Percentiles rank a stretch among this genome's conserved stretches.
These are phyloP conservation scores for Nerophis ophidion DNA, from an alignment of 2,113 vertebrate species.

Conservation along the genomic window DNA sequence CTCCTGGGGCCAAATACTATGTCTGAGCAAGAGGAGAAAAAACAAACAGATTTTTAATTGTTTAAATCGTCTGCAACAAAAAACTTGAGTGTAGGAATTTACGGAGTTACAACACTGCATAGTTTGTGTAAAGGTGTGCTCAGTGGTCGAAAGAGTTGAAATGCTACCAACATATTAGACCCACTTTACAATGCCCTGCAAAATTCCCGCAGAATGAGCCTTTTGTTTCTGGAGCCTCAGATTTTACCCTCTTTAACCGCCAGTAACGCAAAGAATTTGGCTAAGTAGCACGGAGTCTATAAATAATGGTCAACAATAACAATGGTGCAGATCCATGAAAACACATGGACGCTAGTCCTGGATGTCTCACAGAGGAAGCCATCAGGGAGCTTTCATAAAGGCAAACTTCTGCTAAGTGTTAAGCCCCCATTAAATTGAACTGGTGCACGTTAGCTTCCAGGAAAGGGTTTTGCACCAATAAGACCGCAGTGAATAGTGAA, in stretches of 20 bases:
- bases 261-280: conserved; percentile 59
- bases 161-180: conserved; percentile 38
- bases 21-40: no score
- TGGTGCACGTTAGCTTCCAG: conserved; percentile 52
- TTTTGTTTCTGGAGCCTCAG: conserved; percentile 45
- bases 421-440: conserved; percentile 56
- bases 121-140: background rate
- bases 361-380: conserved; percentile 28
- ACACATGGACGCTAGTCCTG: conserved; percentile 33
- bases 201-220: conserved; percentile 50
- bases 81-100: background rate
- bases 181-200: conserved; percentile 37
- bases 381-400: conserved; percentile 40
- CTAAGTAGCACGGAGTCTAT: conserved; percentile 49
- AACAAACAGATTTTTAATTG: no score
- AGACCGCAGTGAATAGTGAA: conserved; percentile 58
- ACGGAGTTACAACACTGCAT: background rate
- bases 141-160: conserved; percentile 10
- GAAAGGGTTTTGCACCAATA: conserved; percentile 55
- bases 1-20: no score
- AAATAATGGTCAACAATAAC: conserved; percentile 59
- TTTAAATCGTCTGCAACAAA: no score
- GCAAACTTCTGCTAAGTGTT: conserved; percentile 37
- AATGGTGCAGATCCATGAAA: conserved; percentile 42
- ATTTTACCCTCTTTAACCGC: conserved; percentile 49